Conservation (phyloP, 1,140 invertebrate genomes). For the Nasonia giraulti region DNA sequence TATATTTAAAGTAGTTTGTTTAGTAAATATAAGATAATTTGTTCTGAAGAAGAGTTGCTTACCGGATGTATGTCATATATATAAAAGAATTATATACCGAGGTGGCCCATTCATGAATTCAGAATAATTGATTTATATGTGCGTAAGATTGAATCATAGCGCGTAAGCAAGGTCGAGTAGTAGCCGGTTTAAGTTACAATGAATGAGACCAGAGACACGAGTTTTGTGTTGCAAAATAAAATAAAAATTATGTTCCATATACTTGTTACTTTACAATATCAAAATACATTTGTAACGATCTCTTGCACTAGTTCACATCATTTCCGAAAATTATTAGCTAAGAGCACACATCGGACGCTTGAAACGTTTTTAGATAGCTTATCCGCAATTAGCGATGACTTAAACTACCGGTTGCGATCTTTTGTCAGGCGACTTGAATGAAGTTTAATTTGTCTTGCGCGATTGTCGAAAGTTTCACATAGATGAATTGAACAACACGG, state of each 20-base stretch:
- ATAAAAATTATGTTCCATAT: too few species aligned
- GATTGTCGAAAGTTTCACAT: constrained; percentile 18
- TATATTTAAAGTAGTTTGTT: too few species aligned
- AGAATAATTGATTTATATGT: constrained; percentile 27
- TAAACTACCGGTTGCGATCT: neutral
- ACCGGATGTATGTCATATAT: neutral
- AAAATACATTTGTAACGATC: too few species aligned
- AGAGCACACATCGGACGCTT: neutral
- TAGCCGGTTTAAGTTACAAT: neutral
- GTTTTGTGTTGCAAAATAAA: too few species aligned
- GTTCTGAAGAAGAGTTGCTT: too few species aligned
- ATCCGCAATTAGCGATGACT: constrained; percentile 33
- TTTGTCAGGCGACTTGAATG: constrained; percentile 34
- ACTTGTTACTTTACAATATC: too few species aligned
- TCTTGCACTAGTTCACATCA: too few species aligned
- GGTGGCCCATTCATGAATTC: neutral
- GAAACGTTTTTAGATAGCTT: constrained; percentile 16
- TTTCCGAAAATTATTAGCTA: neutral
- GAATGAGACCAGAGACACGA: neutral
- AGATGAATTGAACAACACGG: neutral
- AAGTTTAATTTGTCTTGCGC: constrained; percentile 26
- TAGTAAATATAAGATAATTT: too few species aligned
- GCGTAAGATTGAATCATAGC: neutral
- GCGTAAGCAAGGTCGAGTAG: neutral
- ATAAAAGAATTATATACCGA: too few species aligned